These are phyloP conservation scores for Hydrotaea diabolus DNA, from an alignment of 2,888 invertebrate genomes.

Conservation along the genomic window DNA sequence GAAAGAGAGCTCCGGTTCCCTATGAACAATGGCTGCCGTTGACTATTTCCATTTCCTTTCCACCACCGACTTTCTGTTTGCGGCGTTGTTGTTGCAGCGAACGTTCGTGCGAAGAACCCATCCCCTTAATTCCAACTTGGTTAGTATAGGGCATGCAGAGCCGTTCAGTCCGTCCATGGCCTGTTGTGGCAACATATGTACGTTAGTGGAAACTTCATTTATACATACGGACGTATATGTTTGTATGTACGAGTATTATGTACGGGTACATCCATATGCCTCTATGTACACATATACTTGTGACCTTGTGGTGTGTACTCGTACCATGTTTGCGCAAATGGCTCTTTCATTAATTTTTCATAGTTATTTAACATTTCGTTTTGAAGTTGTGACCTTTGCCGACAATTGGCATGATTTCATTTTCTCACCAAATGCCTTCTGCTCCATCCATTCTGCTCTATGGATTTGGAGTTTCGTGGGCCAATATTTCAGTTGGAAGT, in stretches of 20 bases:
- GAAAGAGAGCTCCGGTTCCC: slow-evolving; percentile 16
- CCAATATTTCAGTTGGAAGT: too few species aligned
- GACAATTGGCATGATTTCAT: slow-evolving; percentile 69
- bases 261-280: neutral
- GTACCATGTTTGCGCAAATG: slow-evolving; percentile 68
- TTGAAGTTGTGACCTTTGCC: slow-evolving; percentile 69
- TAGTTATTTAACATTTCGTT: slow-evolving; percentile 69
- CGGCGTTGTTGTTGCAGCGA: neutral
- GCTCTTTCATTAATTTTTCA: slow-evolving; percentile 69
- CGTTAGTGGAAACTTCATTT: too few species aligned
- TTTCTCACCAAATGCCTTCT: slow-evolving; percentile 27
- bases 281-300: too few species aligned
- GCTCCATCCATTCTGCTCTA: neutral
- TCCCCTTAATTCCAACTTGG: slow-evolving; percentile 28
- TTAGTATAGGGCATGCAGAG: neutral
- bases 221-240: neutral
- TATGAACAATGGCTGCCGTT: slow-evolving; percentile 57
- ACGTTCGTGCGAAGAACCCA: slow-evolving; percentile 10
- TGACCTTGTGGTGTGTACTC: too few species aligned
- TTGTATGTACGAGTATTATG: too few species aligned
- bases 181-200: too few species aligned
- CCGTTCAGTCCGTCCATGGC: neutral
- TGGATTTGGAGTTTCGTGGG: neutral
- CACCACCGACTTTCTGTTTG: neutral
- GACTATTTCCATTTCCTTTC: neutral